phyloP scores from a whole-genome alignment of 2,113 vertebrate genomes.

The Myiozetetes cayanensis region DNA sequence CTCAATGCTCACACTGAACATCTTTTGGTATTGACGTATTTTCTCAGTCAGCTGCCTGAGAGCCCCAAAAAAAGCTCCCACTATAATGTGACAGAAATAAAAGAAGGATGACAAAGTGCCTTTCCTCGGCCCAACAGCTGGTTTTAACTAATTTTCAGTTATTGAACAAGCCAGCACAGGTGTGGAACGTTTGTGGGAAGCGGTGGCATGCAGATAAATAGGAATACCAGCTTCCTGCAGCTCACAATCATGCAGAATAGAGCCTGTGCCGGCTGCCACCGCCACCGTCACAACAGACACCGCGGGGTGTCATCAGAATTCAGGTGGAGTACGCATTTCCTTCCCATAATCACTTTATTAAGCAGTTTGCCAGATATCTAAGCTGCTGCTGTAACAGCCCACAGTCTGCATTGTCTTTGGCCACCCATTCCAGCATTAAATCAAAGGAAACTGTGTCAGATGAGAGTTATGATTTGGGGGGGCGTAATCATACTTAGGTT shows the following conservation, averaged over 20 bases:
- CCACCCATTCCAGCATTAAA: not conserved
- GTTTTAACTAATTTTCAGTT: not conserved
- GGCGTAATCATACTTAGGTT: too few species aligned
- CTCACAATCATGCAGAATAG: constrained; percentile 27
- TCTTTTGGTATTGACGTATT: not conserved
- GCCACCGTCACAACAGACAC: constrained; percentile 44
- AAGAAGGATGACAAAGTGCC: not conserved
- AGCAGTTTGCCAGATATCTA: not conserved
- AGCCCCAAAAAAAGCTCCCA: not conserved
- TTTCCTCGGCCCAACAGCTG: not conserved
- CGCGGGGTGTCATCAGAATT: not conserved
- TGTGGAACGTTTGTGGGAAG: not conserved
- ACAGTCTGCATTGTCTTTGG: not conserved
- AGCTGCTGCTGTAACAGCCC: not conserved
- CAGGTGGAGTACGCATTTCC: not conserved
- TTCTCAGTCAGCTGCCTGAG: not conserved
- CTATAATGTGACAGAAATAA: accelerated
- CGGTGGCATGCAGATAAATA: constrained; percentile 11
- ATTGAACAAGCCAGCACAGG: not conserved
- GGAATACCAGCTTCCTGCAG: constrained; percentile 42
- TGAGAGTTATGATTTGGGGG: not conserved
- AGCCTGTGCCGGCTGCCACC: not conserved
- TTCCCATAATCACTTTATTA: not conserved
- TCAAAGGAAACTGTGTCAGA: not conserved
- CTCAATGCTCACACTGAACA: accelerated